Conservation (phyloP, 2,888 invertebrate genomes). For the Trichacis sp. region DNA sequence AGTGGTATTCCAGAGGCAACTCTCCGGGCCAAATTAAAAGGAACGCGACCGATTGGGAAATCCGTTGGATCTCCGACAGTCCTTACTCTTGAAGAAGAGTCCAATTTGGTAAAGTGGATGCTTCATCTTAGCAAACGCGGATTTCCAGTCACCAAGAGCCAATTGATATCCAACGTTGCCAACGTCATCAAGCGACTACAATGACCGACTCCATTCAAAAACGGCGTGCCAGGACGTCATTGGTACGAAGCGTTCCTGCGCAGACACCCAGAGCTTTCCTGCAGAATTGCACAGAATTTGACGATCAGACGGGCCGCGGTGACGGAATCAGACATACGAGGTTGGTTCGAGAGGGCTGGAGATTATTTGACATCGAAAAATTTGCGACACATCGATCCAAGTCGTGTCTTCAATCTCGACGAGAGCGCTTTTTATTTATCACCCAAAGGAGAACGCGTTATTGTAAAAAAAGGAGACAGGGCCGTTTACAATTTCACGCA, state of each 20-base stretch:
- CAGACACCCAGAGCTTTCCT: constrained; percentile 53
- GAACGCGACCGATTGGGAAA: constrained; percentile 2
- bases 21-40: not conserved
- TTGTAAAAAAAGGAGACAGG: constrained; percentile 17
- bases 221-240: constrained; percentile 55
- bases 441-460: constrained; percentile 14
- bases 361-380: constrained; percentile 2
- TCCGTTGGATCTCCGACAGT: not conserved
- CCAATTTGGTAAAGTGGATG: constrained; percentile 46
- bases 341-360: constrained; percentile 43
- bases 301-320: constrained; percentile 35
- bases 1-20: constrained; percentile 3
- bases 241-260: constrained; percentile 58
- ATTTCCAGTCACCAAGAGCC: constrained; percentile 55
- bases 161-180: constrained; percentile 52
- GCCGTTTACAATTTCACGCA: constrained; percentile 20
- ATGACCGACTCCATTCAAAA: constrained; percentile 46
- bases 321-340: constrained; percentile 31
- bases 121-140: constrained; percentile 47
- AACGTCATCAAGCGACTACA: constrained; percentile 39
- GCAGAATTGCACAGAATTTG: constrained; percentile 45
- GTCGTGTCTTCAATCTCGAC: constrained; percentile 23
- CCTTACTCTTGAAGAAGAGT: constrained; percentile 28
- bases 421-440: constrained; percentile 19
- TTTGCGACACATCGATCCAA: constrained; percentile 8